phyloP scores from a whole-genome alignment of 2,113 vertebrate species.

The Callithrix jacchus region DNA sequence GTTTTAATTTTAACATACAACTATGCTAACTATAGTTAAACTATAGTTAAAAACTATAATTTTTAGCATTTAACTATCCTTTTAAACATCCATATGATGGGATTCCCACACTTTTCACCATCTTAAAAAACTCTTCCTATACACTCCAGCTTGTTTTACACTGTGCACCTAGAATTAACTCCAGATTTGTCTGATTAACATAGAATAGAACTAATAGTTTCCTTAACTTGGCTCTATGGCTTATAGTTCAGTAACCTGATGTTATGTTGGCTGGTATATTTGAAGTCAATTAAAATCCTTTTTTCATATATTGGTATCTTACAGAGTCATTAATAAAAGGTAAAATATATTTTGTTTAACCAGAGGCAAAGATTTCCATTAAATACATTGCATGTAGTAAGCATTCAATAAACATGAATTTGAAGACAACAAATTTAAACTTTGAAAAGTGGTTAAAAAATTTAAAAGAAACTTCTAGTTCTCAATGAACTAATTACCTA shows the following conservation, averaged over 20 bases:
- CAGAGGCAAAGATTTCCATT: conserved; percentile 8
- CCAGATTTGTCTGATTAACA: not conserved
- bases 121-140: not conserved
- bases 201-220: not conserved
- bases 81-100: not conserved
- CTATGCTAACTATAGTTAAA: too few relatives aligned
- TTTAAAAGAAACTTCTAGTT: not conserved
- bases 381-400: not conserved
- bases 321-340: not conserved
- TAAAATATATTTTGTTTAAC: conserved; percentile 37
- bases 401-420: not conserved
- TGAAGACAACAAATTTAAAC: not conserved
- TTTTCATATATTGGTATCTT: not conserved
- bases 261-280: not conserved
- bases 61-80: not conserved
- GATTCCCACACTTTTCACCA: not conserved
- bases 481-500: conserved; percentile 4
- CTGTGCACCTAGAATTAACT: not conserved
- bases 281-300: not conserved
- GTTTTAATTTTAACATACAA: not conserved
- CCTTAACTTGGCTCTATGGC: not conserved
- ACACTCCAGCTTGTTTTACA: not conserved
- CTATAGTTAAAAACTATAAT: too few relatives aligned
- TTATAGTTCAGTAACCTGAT: not conserved
- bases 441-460: not conserved